Evolutionary conservation across 53 echinoderm and acorn worm species (phyloP), one percentile per base, ranked within the genome.

Genomic region (Stichopus horrens): DNA sequence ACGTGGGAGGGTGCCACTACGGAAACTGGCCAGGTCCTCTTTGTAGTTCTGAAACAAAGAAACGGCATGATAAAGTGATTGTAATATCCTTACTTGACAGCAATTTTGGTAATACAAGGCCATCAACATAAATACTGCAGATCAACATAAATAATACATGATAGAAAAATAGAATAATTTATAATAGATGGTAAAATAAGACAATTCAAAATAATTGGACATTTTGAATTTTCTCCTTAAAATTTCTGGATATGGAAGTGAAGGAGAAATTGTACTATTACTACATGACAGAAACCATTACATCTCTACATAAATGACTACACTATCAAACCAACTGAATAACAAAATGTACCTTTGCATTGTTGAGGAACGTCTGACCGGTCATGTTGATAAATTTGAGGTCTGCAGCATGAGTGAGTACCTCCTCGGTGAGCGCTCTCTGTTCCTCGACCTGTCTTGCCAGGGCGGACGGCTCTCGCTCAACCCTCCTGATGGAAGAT

Each of bases 351-450:
- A 96, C 96, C 96, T 96, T 94, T 37, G 94, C 90, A 79, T 94
- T 93, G 79, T 95, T 93, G 73, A 96, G 88, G 88, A 96, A 96
- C 9, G 93, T 91, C 90, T 96, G 96, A 83, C 99, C 99, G 7
- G 99, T 96, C 99, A 99, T 99, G 92, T 99, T 96, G 90, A 96
- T 94, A 86, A 94, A 99, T 67, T 95, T 96, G 23, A 99, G 90
- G 79, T 96, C 99, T 14, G 99, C 99, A 21, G 91, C 93, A 74
- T 99, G 99, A n/a, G 93, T 96, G 74, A 96, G 60, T 13, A 99
- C 93, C 57, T 96, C 99, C 75, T 99, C 96, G 4, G 95, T 92
- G 76, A 99, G 86, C n/a, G 88, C 96, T 87, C 94, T 93, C 86
- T 95, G 99, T 73, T 82, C 89, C 52, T 90, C 91, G 52, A 90